Evolutionary conservation across 1,140 invertebrate genomes (phyloP).

Genomic region (Lethrus apterus): DNA sequence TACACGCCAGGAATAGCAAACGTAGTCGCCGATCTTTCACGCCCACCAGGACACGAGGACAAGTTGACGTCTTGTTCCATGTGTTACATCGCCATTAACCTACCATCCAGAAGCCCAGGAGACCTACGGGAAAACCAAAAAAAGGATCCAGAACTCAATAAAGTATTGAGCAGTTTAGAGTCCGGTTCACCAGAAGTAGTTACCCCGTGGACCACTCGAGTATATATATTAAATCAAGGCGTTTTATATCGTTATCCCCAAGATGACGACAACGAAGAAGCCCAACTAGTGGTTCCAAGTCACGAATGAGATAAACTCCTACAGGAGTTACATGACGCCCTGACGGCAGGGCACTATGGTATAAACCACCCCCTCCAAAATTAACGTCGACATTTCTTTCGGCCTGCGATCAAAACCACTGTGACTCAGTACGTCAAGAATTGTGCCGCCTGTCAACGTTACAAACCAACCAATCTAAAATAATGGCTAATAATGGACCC

Average conservation of each 20-base stretch:
- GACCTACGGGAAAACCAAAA: slow-evolving; percentile 23
- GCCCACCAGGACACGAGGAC: slow-evolving; percentile 9
- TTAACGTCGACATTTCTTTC: slow-evolving; percentile 29
- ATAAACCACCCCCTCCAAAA: slow-evolving; percentile 25
- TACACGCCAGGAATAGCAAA: slow-evolving; percentile 24
- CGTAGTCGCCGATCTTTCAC: slow-evolving; percentile 18
- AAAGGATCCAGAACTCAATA: slow-evolving; percentile 11
- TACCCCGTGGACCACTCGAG: slow-evolving; percentile 20
- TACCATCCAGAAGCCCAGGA: slow-evolving; percentile 13
- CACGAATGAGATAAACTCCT: slow-evolving; percentile 20
- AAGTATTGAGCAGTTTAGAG: slow-evolving; percentile 6
- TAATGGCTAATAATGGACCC: too few species aligned
- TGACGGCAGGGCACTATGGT: slow-evolving; percentile 29
- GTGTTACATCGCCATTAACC: slow-evolving; percentile 19
- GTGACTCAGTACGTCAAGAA: slow-evolving; percentile 23
- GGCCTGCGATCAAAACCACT: slow-evolving; percentile 28
- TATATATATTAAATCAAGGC: slow-evolving; percentile 30
- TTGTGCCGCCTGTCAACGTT: slow-evolving; percentile 20
- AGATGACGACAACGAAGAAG: slow-evolving; percentile 26
- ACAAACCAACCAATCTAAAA: slow-evolving; percentile 24
- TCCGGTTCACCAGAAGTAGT: background rate
- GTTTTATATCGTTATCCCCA: slow-evolving; percentile 30
- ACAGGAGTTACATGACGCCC: slow-evolving; percentile 26
- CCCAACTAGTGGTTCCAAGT: slow-evolving; percentile 25
- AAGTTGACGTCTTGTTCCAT: slow-evolving; percentile 18